Conservation (phyloP, 2,113 vertebrate species). For the Sander lucioperca region DNA sequence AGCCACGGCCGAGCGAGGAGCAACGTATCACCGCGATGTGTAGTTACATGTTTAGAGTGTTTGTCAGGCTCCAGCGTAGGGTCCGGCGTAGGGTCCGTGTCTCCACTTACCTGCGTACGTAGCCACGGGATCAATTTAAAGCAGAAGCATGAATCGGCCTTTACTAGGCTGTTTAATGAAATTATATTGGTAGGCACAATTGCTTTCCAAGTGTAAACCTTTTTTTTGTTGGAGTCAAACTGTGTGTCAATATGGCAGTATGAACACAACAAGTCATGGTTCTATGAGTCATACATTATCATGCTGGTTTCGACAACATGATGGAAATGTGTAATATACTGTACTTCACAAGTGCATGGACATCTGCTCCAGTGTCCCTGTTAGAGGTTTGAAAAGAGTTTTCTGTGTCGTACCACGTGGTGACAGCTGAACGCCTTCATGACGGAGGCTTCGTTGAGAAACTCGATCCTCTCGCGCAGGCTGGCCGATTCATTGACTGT, state of each 20-base stretch:
- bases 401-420: constrained; percentile 89
- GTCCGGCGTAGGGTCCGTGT: too few relatives aligned
- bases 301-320: constrained; percentile 9
- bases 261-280: constrained; percentile 45
- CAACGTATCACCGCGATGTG: too few relatives aligned
- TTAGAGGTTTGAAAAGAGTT: background rate
- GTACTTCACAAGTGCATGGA: background rate
- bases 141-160: too few relatives aligned
- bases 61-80: too few relatives aligned
- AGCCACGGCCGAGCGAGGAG: too few relatives aligned
- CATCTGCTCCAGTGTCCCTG: constrained; percentile 6
- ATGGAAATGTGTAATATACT: constrained; percentile 10
- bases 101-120: too few relatives aligned
- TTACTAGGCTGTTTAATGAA: constrained; percentile 12
- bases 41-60: too few relatives aligned
- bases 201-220: constrained; percentile 33
- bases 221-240: constrained; percentile 60
- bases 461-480: constrained; percentile 96
- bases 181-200: constrained; percentile 5
- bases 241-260: constrained; percentile 50
- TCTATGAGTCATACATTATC: constrained; percentile 48
- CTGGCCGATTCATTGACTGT: constrained; percentile 96
- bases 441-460: constrained; percentile 97
- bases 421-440: constrained; percentile 99
- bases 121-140: too few relatives aligned